Evolutionary conservation across 2,113 vertebrate species (phyloP).

Genomic region (Microcebus murinus): DNA sequence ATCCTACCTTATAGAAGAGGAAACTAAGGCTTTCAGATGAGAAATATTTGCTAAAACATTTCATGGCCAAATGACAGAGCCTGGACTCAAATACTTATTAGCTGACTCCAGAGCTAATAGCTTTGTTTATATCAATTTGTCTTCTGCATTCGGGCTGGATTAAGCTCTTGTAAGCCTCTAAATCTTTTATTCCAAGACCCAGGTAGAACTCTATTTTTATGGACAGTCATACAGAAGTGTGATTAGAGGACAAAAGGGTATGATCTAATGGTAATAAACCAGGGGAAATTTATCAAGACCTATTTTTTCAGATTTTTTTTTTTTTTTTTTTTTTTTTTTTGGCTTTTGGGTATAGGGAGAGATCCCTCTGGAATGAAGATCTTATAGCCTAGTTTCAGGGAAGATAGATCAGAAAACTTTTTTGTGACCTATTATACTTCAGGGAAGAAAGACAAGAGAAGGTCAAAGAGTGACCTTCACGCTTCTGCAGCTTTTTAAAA

Average conservation of each 20-base stretch:
- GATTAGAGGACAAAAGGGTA: not conserved
- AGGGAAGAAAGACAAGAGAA: not conserved
- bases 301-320: not conserved
- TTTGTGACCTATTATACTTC: not conserved
- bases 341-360: not conserved
- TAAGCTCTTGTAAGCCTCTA: not conserved
- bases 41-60: not conserved
- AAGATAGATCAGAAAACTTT: not conserved
- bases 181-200: not conserved
- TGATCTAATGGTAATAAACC: not conserved
- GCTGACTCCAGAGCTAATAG: not conserved
- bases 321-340: not conserved
- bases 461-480: not conserved
- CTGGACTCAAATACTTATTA: not conserved
- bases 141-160: not conserved
- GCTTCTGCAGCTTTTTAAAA: not conserved
- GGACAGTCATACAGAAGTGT: not conserved
- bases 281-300: not conserved
- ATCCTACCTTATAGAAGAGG: not conserved
- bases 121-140: not conserved
- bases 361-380: not conserved
- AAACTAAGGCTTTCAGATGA: not conserved
- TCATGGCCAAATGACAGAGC: not conserved
- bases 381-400: not conserved
- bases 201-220: not conserved